These are phyloP conservation scores for Pelobates fuscus DNA, from an alignment of 2,113 vertebrate species.

Conservation along the genomic window DNA sequence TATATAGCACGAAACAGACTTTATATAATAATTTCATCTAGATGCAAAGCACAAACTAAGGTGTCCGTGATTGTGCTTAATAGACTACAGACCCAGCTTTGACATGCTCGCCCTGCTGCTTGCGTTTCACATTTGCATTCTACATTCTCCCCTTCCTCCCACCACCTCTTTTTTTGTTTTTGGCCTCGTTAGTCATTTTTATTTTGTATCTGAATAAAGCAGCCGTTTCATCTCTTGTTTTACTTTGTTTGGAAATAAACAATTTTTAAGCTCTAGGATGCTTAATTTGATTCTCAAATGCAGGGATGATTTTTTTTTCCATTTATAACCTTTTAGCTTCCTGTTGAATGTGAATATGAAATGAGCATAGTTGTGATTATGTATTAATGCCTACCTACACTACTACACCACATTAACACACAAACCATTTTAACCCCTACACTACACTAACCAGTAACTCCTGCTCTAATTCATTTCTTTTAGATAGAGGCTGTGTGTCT, in stretches of 20 bases:
- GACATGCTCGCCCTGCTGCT: constrained; percentile 38
- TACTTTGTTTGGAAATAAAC: constrained; percentile 32
- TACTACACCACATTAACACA: too few species aligned
- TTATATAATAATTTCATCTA: constrained; percentile 44
- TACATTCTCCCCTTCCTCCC: constrained; percentile 27
- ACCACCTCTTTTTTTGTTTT: constrained; percentile 29
- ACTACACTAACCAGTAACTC: too few species aligned
- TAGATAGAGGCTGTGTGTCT: too few species aligned
- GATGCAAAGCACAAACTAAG: constrained; percentile 47
- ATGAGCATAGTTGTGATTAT: neutral
- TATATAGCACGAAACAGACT: constrained; percentile 12
- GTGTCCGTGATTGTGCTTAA: constrained; percentile 46
- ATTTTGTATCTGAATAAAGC: constrained; percentile 29
- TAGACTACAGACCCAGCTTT: constrained; percentile 44
- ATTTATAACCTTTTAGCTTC: constrained; percentile 15
- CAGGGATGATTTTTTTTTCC: constrained; percentile 1
- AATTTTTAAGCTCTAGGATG: constrained; percentile 16
- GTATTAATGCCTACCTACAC: too few species aligned
- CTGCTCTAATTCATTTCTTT: too few species aligned
- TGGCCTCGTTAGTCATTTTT: constrained; percentile 42
- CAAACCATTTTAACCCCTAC: too few species aligned
- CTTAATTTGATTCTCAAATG: constrained; percentile 19
- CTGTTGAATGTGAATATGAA: neutral
- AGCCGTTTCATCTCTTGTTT: constrained; percentile 41
- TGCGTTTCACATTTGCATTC: constrained; percentile 42